These are phyloP conservation scores for Rhinoptilus africanus DNA, from an alignment of 2,113 vertebrate species.

Conservation along the genomic window DNA sequence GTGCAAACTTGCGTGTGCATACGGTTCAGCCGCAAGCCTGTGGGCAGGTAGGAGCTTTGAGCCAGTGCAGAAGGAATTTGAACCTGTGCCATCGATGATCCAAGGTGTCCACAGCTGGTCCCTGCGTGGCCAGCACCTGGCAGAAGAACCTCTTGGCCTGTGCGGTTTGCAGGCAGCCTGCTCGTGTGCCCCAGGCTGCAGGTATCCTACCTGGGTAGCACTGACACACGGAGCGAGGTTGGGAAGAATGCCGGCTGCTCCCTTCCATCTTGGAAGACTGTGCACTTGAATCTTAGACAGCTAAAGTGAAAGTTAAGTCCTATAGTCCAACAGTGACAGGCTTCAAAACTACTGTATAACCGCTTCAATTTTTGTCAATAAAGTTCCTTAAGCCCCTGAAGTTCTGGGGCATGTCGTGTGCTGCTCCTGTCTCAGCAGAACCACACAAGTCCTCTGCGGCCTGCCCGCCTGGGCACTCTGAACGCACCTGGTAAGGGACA, in stretches of 20 bases:
- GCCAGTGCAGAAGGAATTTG: not conserved
- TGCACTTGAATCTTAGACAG: not conserved
- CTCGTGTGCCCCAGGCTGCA: not conserved
- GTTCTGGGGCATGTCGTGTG: not conserved
- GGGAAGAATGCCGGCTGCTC: not conserved
- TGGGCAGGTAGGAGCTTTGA: not conserved
- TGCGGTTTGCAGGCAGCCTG: not conserved
- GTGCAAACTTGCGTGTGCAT: fast-evolving
- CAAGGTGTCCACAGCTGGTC: fast-evolving
- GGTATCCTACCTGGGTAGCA: not conserved
- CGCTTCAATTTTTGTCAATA: not conserved
- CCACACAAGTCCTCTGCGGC: not conserved
- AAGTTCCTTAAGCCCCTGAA: not conserved
- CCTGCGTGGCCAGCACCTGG: not conserved
- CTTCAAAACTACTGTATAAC: not conserved
- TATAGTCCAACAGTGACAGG: not conserved
- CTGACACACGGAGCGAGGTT: fast-evolving
- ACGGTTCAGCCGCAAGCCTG: not conserved
- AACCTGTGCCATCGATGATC: not conserved
- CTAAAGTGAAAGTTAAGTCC: not conserved
- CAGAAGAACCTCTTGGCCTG: not conserved
- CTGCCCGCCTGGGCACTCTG: not conserved
- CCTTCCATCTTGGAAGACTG: fast-evolving
- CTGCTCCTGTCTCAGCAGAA: not conserved
- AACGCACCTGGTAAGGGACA: fast-evolving